Base-by-base conservation (phyloP, 1,140 invertebrate species). In the Coptotermes formosanus region DNA sequence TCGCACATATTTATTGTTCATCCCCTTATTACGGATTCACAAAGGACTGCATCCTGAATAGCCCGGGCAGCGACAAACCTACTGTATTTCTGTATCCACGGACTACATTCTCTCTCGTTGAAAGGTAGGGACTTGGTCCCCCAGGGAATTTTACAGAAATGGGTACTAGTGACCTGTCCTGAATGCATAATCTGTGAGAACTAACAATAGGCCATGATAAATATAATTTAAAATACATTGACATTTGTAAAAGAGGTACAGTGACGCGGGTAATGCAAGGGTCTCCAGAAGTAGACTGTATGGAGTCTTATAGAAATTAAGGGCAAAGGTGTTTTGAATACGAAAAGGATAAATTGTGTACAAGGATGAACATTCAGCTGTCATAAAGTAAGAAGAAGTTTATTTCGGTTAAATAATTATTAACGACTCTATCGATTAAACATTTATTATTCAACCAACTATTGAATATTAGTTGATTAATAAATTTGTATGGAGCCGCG, bases 21-120 rank as follows among this genome's bases (percentile, higher is more conserved):
- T 75, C 64, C 64, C 59, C n/a, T 30, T 14, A 75, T 75, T 75
- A 75, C 64, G 30, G n/a, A 75, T 75, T 75, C 64, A 75, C 64
- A 75, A 75, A 75, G 64, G 64, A 75, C 64, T 75, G n/a, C n/a
- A 16, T 55, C 64, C n/a, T 75, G 64, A 8, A n/a, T 16, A 30
- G 64, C 6, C 6, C 19, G 59, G 21, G 7, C 7, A 64, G 59
- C 19, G 45, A 48, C 59, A 21, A n/a, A 64, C 59, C 16, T 21
- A 64, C 19, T 23, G 21, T 30, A 75, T 75, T 75, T 75, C 64
- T 11, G 64, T 30, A 75, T 75, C 64, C 64, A 14, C 64, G n/a
- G 64, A 30, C 64, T 75, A 19, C n/a, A 75, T 1, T 75, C 64
- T 14, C n/a, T 75, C 64, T 75, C 64, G n/a, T 25, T 75, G 25